A percentile compares a stretch with the other conserved stretches of the same genome.
phyloP scores from a whole-genome alignment of 2,888 invertebrate genomes.

The Polydrusus pterygomalis region DNA sequence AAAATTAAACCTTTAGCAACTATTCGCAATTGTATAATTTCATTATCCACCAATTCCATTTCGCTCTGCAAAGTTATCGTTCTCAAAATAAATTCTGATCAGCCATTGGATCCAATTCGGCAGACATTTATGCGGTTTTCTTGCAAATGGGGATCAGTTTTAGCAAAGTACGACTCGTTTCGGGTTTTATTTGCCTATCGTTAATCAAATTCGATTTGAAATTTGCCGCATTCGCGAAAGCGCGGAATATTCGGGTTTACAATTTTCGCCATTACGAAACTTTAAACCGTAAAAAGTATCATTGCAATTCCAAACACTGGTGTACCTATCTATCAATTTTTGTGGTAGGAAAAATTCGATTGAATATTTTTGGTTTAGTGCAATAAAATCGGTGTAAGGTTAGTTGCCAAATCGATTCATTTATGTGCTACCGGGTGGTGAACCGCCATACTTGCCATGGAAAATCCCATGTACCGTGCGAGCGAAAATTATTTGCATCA shows the following conservation, averaged over 20 bases:
- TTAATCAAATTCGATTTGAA: slow-evolving; percentile 48
- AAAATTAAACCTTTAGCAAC: no score
- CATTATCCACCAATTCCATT: slow-evolving; percentile 1
- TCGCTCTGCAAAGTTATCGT: slow-evolving; percentile 26
- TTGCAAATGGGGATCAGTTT: slow-evolving; percentile 42
- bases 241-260: slow-evolving; percentile 21
- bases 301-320: slow-evolving; percentile 1
- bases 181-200: slow-evolving; percentile 33
- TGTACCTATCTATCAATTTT: slow-evolving; percentile 2
- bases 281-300: slow-evolving; percentile 13
- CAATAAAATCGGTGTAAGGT: no score
- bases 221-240: slow-evolving; percentile 43
- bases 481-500: no score
- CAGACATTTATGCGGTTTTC: slow-evolving; percentile 37
- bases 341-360: background rate
- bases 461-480: no score
- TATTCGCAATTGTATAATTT: background rate
- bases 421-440: no score
- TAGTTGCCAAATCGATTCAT: background rate
- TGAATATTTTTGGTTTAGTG: background rate
- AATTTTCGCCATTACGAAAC: slow-evolving; percentile 9
- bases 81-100: slow-evolving; percentile 33
- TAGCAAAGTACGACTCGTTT: slow-evolving; percentile 41
- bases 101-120: slow-evolving; percentile 35
- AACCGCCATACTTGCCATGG: no score